Conservation (phyloP, 2,888 invertebrate species). For the Zaprionus obscuricornis region DNA sequence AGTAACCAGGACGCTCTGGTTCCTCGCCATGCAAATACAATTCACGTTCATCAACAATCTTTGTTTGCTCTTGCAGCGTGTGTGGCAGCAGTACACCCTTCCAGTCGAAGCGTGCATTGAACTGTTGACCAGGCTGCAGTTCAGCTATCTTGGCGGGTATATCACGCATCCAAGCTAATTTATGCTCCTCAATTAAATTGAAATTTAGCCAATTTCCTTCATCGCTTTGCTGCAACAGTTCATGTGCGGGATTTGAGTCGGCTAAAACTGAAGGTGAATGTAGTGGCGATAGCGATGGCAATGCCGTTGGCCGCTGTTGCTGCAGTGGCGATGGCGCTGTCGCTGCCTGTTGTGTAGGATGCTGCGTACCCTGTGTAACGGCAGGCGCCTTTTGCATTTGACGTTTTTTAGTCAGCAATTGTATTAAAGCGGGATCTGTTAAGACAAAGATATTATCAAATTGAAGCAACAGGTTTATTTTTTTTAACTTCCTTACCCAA, state of each 20-base stretch:
- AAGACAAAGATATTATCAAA: no score
- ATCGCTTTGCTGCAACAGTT: slow-evolving; percentile 86
- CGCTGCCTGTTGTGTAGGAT: no score
- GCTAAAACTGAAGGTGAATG: no score
- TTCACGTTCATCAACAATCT: slow-evolving; percentile 84
- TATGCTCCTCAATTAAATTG: slow-evolving; percentile 92
- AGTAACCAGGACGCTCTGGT: slow-evolving; percentile 94
- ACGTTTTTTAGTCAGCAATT: slow-evolving; percentile 66
- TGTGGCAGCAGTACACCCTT: slow-evolving; percentile 91
- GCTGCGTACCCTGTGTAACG: no score
- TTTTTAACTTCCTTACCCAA: slow-evolving; percentile 63
- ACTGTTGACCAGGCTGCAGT: slow-evolving; percentile 86
- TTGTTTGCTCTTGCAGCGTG: slow-evolving; percentile 81
- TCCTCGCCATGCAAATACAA: slow-evolving; percentile 97
- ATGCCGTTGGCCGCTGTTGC: no score
- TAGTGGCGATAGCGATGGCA: background rate
- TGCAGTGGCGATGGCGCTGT: background rate
- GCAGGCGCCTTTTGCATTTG: slow-evolving; percentile 31
- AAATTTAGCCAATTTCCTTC: slow-evolving; percentile 92
- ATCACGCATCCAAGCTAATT: slow-evolving; percentile 94
- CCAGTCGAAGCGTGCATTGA: slow-evolving; percentile 93
- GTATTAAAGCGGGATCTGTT: slow-evolving; percentile 78
- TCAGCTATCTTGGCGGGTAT: slow-evolving; percentile 86
- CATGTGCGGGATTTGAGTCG: slow-evolving; percentile 83
- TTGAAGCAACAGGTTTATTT: no score